Base-by-base conservation (phyloP, 1,140 invertebrate genomes). In the Sipha flava region DNA sequence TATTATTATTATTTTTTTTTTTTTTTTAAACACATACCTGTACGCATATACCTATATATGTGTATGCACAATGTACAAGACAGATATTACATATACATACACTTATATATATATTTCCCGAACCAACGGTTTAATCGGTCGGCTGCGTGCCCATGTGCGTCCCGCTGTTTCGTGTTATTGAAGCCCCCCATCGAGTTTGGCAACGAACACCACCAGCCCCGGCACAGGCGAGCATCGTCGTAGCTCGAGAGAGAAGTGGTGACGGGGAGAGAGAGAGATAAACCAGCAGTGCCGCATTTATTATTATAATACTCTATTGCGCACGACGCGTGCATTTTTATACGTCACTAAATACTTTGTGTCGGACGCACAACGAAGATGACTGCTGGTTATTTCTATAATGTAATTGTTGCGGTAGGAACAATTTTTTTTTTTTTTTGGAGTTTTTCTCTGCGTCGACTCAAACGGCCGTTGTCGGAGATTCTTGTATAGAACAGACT, bases 271-370 rank as follows among this genome's bases (percentile, higher is more conserved):
- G 18, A 68, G 10, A 26, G 66, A 45, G 23, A 12, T 21, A 9
- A 18, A 49, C 6, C 12, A 18, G 21, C 64, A 23, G 16, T 4
- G 37, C 40, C 2, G 64, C 64, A 45, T 68, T 68, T 68, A 68
- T 68, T 45, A 68, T 68, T 64, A 62, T 47, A 31, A 70, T 70
- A 70, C 40, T 70, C 66, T 26, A 43, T 18, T 40, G 66, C 66
- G 16, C 43, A 45, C 66, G 62, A 66, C 62, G 23, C 66, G 1
- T 29, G 66, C 40, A 47, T 70, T 70, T 70, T 70, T 70, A 70
- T 70, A 70, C 66, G 66, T 70, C 66, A 70, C 66, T 70, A 70
- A 70, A 70, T 70, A 70, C 66, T 70, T 70, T 70, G 66, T 70
- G 26, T 70, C 66, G 66, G 66, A 70, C 21, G 14, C 59, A 43